These are phyloP conservation scores for Acanthurus leucopareius DNA, from an alignment of 2,797 vertebrate genomes.

Conservation along the genomic window DNA sequence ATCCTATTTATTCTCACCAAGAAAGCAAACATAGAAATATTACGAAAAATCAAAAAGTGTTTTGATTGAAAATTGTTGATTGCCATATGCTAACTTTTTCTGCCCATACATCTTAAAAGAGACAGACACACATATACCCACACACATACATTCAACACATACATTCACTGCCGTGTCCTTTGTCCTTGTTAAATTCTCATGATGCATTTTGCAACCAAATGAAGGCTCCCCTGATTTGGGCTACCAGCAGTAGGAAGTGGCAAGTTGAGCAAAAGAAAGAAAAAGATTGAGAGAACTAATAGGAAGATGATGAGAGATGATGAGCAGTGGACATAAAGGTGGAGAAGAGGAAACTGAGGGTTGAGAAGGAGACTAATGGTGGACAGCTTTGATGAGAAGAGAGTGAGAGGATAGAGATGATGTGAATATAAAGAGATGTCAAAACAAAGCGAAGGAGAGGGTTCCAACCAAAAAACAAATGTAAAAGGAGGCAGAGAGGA, in stretches of 20 bases:
- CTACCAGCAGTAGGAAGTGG: not conserved
- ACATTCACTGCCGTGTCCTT: not conserved
- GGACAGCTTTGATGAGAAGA: not conserved
- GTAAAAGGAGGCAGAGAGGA: not conserved
- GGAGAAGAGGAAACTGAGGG: not conserved
- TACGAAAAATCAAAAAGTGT: not conserved
- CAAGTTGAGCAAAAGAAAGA: not conserved
- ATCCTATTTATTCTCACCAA: not conserved
- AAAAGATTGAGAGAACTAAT: not conserved
- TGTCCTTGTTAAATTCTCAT: not conserved
- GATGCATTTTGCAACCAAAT: conserved; percentile 57
- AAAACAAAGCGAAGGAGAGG: conserved; percentile 35
- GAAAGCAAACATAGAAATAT: not conserved
- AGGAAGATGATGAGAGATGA: conserved; percentile 15
- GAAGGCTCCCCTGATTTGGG: conserved; percentile 43
- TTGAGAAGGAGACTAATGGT: not conserved
- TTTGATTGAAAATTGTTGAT: not conserved
- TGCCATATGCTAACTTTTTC: not conserved
- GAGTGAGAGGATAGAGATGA: not conserved
- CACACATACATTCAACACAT: not conserved
- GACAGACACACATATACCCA: not conserved
- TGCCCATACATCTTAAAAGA: not conserved
- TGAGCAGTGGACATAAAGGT: conserved; percentile 10
- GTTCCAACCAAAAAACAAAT: conserved; percentile 15
- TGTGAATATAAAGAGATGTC: conserved; percentile 23